phyloP scores from a whole-genome alignment of 2,113 vertebrate species.

The Pandion haliaetus region DNA sequence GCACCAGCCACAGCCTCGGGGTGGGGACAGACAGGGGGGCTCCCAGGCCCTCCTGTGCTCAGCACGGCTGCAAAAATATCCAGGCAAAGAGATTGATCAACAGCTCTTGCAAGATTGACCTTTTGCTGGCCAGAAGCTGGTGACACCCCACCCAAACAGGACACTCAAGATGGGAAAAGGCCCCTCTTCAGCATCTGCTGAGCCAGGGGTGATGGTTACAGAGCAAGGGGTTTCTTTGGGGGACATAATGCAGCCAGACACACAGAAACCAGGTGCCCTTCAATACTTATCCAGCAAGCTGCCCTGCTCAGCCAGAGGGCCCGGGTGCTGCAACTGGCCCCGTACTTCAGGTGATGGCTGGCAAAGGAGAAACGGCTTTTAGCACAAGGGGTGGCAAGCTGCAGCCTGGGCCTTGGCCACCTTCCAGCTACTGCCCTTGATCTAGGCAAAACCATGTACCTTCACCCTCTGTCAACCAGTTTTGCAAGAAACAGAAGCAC shows the following conservation, averaged over 20 bases:
- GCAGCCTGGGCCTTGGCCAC: background rate
- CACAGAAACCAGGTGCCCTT: accelerated
- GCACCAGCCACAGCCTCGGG: background rate
- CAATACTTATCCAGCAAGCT: accelerated
- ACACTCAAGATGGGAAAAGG: too few species aligned
- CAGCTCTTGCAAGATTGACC: background rate
- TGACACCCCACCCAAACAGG: background rate
- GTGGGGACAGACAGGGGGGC: accelerated
- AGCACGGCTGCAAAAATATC: accelerated
- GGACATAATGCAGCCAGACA: background rate
- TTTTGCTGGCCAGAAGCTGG: background rate
- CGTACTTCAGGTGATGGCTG: accelerated
- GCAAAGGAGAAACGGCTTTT: background rate
- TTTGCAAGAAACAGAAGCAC: background rate
- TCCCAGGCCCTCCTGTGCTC: background rate
- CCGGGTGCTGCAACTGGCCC: background rate
- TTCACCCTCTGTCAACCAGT: background rate
- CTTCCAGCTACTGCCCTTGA: background rate
- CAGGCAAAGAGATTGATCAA: background rate
- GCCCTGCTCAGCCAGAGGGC: too few species aligned
- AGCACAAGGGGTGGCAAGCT: background rate
- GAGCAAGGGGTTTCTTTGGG: background rate
- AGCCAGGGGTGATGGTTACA: accelerated
- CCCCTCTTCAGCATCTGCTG: background rate
- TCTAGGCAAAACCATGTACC: background rate